Evolutionary conservation across 2,797 vertebrate species (phyloP).

Genomic region (Sebastes hubbsi): DNA sequence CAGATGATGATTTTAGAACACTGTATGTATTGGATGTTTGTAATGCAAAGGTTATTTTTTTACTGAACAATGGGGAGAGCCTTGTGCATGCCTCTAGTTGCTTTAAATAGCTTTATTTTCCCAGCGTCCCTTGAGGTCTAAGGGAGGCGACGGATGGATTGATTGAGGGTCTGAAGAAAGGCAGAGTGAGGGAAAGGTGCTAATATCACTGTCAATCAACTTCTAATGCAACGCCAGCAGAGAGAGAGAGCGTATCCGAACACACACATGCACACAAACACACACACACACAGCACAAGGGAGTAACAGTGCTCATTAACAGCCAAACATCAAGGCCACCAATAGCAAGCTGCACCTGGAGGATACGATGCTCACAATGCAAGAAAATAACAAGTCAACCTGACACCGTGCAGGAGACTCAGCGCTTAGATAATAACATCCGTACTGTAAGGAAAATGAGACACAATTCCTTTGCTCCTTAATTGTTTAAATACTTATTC

Average conservation of each 20-base stretch:
- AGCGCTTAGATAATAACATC: background rate
- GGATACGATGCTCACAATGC: background rate
- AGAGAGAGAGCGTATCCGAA: background rate
- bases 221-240: background rate
- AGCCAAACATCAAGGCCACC: background rate
- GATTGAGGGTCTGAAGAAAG: conserved; percentile 49
- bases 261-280: background rate
- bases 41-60: background rate
- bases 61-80: background rate
- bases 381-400: background rate
- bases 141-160: conserved; percentile 49
- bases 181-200: conserved; percentile 44
- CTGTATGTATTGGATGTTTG: background rate
- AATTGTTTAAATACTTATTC: conserved; percentile 58
- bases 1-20: background rate
- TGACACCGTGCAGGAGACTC: background rate
- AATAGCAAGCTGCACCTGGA: background rate
- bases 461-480: conserved; percentile 18
- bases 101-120: conserved; percentile 70
- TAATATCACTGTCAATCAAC: conserved; percentile 74
- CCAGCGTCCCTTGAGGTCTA: conserved; percentile 38
- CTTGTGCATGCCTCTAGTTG: conserved; percentile 15
- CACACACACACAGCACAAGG: background rate
- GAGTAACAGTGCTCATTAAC: conserved; percentile 14
- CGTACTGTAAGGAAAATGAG: background rate